A percentile compares a stretch with the other conserved stretches of the same genome.
These are phyloP conservation scores for Catharus minimus DNA, from an alignment of 2,113 vertebrate genomes.

Conservation along the genomic window DNA sequence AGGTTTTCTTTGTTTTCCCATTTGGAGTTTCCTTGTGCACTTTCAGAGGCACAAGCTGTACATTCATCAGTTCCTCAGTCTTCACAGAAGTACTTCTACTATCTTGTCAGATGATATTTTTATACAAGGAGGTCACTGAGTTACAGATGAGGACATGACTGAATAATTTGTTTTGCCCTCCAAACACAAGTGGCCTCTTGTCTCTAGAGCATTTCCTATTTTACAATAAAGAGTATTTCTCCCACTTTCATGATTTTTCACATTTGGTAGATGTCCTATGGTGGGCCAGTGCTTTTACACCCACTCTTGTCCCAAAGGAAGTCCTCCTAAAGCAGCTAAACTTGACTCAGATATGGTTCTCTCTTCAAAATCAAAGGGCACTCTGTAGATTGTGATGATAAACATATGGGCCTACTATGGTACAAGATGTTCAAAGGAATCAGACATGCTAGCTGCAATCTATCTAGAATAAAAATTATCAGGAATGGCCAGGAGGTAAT, in stretches of 20 bases:
- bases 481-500: background rate
- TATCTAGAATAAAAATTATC: conserved; percentile 20
- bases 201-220: background rate
- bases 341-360: background rate
- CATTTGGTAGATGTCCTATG: background rate
- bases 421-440: conserved; percentile 45
- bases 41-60: background rate
- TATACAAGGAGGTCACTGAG: background rate
- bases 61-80: background rate
- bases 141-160: background rate
- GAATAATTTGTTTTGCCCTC: background rate
- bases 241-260: background rate
- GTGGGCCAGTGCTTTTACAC: background rate
- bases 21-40: background rate
- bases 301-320: background rate
- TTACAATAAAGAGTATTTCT: background rate
- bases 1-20: background rate
- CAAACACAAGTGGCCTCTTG: background rate
- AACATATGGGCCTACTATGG: conserved; percentile 23
- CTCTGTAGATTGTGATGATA: background rate
- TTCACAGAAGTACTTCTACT: background rate
- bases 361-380: conserved; percentile 35
- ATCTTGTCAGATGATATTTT: background rate
- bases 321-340: background rate
- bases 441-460: conserved; percentile 5